Percentiles rank a stretch among this genome's conserved stretches.
Conservation (phyloP, 1,140 invertebrate species). For the Panagrolaimus sp. region DNA sequence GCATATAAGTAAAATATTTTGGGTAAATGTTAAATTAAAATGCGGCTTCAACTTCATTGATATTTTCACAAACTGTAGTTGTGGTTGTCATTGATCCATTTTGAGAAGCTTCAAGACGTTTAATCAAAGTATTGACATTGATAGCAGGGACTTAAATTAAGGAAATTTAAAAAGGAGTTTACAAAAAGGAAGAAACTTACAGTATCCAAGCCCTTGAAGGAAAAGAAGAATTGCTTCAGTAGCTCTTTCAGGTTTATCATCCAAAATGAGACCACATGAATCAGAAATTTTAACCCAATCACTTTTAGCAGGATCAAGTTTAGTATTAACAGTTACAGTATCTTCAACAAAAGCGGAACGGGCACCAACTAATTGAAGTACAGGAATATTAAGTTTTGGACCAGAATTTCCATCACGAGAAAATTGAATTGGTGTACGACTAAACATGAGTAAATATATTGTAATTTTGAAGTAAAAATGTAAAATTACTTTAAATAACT, state of each 20-base stretch:
- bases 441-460: constrained; percentile 20
- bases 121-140: constrained; percentile 20
- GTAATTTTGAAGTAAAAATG: neutral
- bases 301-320: constrained; percentile 86
- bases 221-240: constrained; percentile 93
- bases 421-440: constrained; percentile 32
- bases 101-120: neutral
- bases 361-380: constrained; percentile 87
- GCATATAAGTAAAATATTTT: no score
- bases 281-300: constrained; percentile 94
- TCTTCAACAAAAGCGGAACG: constrained; percentile 92
- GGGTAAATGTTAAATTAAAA: neutral
- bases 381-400: constrained; percentile 66
- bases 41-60: constrained; percentile 6
- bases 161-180: neutral
- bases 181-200: constrained; percentile 30
- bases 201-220: constrained; percentile 93
- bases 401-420: constrained; percentile 32
- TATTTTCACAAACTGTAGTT: constrained; percentile 6
- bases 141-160: constrained; percentile 29
- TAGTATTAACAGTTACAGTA: constrained; percentile 90
- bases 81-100: neutral
- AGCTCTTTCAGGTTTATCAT: constrained; percentile 96
- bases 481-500: constrained; percentile 70
- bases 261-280: constrained; percentile 88